Evolutionary conservation across 2,888 invertebrate species (phyloP).

Genomic region (Pammene aurita): DNA sequence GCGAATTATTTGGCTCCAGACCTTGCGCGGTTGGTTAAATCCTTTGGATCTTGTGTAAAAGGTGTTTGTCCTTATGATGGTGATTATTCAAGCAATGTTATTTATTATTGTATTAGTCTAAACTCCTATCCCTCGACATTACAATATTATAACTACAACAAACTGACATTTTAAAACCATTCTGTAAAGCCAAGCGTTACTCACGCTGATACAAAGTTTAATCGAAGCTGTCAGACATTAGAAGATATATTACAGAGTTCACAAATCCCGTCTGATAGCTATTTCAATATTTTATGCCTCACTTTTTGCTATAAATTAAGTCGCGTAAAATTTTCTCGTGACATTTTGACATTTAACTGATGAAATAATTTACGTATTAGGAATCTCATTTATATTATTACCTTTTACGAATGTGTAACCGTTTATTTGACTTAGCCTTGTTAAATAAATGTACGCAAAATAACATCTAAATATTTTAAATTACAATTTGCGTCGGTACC

Average conservation of each 20-base stretch:
- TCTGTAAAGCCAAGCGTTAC: background rate
- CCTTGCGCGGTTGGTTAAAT: no score
- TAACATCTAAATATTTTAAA: background rate
- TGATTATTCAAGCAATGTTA: no score
- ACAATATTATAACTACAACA: no score
- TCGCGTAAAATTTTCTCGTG: background rate
- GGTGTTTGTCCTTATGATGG: no score
- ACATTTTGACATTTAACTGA: constrained; percentile 13
- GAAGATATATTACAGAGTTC: constrained; percentile 27
- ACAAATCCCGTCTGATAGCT: constrained; percentile 17
- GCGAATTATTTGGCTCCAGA: no score
- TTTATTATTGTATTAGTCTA: no score
- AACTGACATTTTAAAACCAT: background rate
- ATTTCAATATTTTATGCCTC: constrained; percentile 1
- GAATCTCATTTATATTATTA: background rate
- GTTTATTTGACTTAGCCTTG: background rate
- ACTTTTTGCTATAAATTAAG: background rate
- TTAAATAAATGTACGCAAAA: background rate
- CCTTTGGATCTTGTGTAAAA: no score
- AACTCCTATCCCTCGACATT: no score
- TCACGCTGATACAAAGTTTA: constrained; percentile 2
- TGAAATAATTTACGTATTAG: background rate
- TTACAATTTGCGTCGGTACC: no score
- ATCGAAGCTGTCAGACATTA: constrained; percentile 28
- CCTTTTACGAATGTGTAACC: background rate